Conservation (phyloP, 2,888 invertebrate species). For the Caenorhabditis sp. region DNA sequence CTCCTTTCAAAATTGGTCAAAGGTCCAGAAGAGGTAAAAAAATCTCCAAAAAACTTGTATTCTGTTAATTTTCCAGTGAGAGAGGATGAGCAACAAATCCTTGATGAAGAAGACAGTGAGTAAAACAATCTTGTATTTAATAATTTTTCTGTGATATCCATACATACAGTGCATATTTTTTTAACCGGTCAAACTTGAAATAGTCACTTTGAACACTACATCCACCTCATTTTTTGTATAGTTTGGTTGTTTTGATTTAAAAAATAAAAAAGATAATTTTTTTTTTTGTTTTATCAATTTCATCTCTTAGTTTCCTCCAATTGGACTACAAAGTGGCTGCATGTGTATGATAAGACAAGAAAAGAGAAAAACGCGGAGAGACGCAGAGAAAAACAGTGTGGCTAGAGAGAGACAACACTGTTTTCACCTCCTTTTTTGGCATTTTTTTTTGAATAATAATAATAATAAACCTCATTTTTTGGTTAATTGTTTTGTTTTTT, state of each 20-base stretch:
- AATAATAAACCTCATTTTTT: no score
- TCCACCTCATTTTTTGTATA: not conserved
- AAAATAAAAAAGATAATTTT: not conserved
- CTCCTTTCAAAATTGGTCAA: slow-evolving; percentile 51
- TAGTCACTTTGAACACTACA: not conserved
- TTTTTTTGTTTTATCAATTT: slow-evolving; percentile 3
- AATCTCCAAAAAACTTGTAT: not conserved
- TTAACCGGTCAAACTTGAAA: no score
- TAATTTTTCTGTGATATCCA: no score
- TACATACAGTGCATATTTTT: no score
- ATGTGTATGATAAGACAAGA: not conserved
- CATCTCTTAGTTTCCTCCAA: slow-evolving; percentile 14
- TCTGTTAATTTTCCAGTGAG: slow-evolving; percentile 1
- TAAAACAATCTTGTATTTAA: no score
- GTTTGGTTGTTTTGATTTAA: slow-evolving; percentile 4
- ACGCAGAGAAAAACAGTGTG: not conserved
- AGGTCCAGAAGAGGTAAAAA: slow-evolving; percentile 31
- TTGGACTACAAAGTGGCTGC: slow-evolving; percentile 34
- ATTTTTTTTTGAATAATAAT: not conserved
- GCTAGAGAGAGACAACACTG: no score
- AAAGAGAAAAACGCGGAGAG: not conserved
- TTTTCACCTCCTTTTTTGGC: not conserved
- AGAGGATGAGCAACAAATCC: slow-evolving; percentile 32
- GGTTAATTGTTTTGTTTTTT: not conserved
- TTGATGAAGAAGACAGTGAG: slow-evolving; percentile 25